Conservation (phyloP, 2,797 vertebrate species). For the Tapera naevia region DNA sequence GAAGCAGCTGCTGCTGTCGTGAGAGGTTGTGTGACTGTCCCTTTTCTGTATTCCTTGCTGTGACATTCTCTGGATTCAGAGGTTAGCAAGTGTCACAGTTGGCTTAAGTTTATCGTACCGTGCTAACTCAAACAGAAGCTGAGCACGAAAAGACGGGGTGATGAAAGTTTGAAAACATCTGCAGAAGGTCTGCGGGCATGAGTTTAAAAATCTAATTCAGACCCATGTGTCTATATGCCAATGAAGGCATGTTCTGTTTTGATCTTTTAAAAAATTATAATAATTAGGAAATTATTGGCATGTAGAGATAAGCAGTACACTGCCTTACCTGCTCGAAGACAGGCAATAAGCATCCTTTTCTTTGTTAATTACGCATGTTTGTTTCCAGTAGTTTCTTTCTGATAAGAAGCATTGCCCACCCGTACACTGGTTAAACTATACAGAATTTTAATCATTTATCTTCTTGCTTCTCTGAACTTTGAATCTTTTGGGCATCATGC, state of each 20-base stretch:
- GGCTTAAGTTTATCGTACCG: background rate
- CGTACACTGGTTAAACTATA: background rate
- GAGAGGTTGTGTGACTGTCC: background rate
- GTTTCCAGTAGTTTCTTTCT: background rate
- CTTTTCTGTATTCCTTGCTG: background rate
- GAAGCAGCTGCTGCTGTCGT: slow-evolving; percentile 54
- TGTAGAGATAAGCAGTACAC: background rate
- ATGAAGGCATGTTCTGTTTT: background rate
- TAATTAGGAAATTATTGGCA: slow-evolving; percentile 1
- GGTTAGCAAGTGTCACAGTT: background rate
- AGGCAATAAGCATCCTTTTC: background rate
- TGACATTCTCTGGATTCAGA: slow-evolving; percentile 16
- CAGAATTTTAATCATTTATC: background rate
- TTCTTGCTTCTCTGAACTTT: background rate
- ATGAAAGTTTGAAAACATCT: background rate
- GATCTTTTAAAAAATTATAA: background rate
- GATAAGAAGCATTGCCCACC: background rate
- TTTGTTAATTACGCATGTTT: slow-evolving; percentile 7
- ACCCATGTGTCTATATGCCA: background rate
- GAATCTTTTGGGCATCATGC: background rate
- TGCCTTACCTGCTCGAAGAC: background rate
- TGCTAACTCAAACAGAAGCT: background rate
- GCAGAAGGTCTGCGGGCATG: background rate
- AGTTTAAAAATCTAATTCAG: background rate
- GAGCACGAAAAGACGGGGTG: background rate